Evolutionary conservation across 2,113 vertebrate genomes (phyloP), one percentile per base, ranked within the genome.

Genomic region (Recurvirostra avosetta): DNA sequence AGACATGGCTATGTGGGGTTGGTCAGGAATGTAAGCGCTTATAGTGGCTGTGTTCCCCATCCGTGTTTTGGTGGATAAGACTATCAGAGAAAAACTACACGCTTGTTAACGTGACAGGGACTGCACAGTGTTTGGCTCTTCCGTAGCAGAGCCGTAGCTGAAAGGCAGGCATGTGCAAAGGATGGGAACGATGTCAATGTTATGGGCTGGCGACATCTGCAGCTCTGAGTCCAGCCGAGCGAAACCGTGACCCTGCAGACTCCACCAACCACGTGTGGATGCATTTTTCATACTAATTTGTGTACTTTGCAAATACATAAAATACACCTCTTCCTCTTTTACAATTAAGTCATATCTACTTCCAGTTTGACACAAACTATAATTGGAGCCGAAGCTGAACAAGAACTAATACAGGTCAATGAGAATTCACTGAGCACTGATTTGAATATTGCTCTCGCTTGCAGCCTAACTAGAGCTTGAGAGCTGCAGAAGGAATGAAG

Each of bases 51-150:
- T 18, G 23, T 7, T 86, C 40, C n/a, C 9, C 40, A 26, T 50
- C 43, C 9, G 1, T 27, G 6, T 62, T 92, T 53, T 11, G 6
- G 30, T 18, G n/a, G 65, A 16, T 38, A 47, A 59, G 30, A 67
- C 53, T 71, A 22, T 9, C n/a, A 36, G 40, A 70, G 61, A 55
- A 82, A 70, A n/a, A 4, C 80, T 45, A 16, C 8, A 1, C 1
- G 5, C 36, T 70, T 1, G 0, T 34, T 36, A 52, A 11, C 0
- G 1, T 19, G 59, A 12, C 8, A 43, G 38, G 43, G 25, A 21
- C 29, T 34, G 58, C 9, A 3, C 18, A 9, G 36, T 1, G 32
- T 34, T 67, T 41, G 47, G 59, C 6, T 50, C 10, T 27, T 29
- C 50, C 1, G 1, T 7, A 58, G 55, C 56, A 53, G 45, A 76